A percentile compares a stretch with the other conserved stretches of the same genome.
These are phyloP conservation scores for Drosophila setosimentum DNA, from an alignment of 2,888 invertebrate genomes.

Conservation along the genomic window DNA sequence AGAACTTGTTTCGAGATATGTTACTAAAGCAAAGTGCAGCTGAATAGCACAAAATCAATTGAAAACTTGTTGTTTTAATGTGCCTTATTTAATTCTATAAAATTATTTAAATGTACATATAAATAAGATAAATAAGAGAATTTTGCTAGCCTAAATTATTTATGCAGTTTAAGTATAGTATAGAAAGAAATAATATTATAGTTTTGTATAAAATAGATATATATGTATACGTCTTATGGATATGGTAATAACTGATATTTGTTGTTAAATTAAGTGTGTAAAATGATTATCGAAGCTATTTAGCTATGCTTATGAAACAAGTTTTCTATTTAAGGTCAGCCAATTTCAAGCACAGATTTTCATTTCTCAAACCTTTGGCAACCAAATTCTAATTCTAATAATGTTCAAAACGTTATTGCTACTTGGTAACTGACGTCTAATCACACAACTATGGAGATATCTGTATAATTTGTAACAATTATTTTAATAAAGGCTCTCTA, in stretches of 20 bases:
- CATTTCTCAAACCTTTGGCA: neutral
- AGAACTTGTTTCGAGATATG: neutral
- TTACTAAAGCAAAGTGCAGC: neutral
- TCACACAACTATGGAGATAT: neutral
- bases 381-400: neutral
- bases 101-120: neutral
- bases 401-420: conserved; percentile 17
- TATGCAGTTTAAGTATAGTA: neutral
- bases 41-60: neutral
- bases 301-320: neutral
- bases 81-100: neutral
- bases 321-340: neutral
- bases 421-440: conserved; percentile 11
- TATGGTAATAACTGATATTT: too few species aligned
- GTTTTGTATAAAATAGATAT: neutral
- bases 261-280: neutral
- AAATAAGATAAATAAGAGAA: neutral
- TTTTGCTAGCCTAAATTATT: neutral
- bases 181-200: neutral
- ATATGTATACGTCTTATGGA: neutral
- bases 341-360: neutral
- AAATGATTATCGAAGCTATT: neutral
- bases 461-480: neutral
- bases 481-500: conserved; percentile 9
- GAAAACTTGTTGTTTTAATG: neutral